A percentile compares a stretch with the other conserved stretches of the same genome.
Conservation (phyloP, 2,797 vertebrate species). For the Argentina silus region DNA sequence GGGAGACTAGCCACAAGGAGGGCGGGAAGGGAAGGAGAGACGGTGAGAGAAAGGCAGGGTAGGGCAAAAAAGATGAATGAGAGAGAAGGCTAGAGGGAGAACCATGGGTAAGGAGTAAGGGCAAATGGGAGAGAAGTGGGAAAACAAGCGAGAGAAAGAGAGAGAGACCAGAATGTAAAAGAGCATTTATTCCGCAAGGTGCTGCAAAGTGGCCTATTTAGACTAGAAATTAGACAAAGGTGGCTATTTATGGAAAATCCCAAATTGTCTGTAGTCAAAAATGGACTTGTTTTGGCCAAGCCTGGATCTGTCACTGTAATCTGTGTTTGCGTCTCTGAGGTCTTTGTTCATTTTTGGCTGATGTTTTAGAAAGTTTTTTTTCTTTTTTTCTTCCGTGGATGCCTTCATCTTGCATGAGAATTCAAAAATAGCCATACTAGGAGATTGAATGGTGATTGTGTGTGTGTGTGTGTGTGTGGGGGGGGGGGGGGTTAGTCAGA, state of each 20-base stretch:
- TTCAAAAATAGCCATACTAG: constrained; percentile 10
- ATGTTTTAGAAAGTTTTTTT: constrained; percentile 13
- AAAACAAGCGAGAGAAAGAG: background rate
- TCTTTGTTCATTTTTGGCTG: constrained; percentile 15
- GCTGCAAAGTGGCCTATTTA: constrained; percentile 27
- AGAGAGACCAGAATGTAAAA: background rate
- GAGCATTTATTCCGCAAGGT: background rate
- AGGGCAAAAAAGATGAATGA: background rate
- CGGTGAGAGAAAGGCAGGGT: constrained; percentile 12
- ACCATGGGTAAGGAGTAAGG: no score
- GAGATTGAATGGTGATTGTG: constrained; percentile 6
- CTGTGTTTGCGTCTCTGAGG: constrained; percentile 11
- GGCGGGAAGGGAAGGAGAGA: background rate
- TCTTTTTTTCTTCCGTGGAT: background rate
- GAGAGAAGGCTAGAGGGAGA: background rate
- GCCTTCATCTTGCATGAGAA: constrained; percentile 16
- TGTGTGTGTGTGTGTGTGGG: constrained; percentile 19
- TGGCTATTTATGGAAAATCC: constrained; percentile 47
- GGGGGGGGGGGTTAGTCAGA: no score
- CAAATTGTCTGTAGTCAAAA: constrained; percentile 33
- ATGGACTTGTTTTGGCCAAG: constrained; percentile 12
- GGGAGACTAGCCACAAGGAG: constrained; percentile 2
- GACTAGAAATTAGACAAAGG: constrained; percentile 12
- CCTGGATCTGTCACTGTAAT: constrained; percentile 24
- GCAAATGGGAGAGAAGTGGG: background rate